Evolutionary conservation across 2,888 invertebrate genomes (phyloP).

Genomic region (Acholoe squamosa): DNA sequence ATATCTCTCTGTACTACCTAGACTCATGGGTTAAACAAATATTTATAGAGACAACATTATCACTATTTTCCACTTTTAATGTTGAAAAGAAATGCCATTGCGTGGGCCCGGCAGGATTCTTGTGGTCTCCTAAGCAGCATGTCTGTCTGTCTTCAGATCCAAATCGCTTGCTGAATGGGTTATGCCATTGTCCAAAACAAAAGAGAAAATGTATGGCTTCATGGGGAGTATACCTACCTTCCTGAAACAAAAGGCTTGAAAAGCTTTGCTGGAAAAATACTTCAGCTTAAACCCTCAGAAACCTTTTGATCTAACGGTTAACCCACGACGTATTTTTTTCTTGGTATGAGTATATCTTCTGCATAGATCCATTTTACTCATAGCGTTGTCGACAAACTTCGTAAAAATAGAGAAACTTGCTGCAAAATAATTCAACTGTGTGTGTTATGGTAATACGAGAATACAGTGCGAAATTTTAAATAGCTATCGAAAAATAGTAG

Average conservation of each 20-base stretch:
- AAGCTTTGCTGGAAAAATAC: slow-evolving; percentile 51
- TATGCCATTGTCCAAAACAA: slow-evolving; percentile 32
- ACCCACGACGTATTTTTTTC: slow-evolving; percentile 49
- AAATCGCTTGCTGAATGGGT: background rate
- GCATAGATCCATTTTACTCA: slow-evolving; percentile 50
- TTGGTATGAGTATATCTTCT: slow-evolving; percentile 53
- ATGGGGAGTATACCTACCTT: slow-evolving; percentile 43
- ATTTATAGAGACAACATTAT: no score
- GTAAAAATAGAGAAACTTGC: slow-evolving; percentile 48
- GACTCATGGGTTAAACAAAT: no score
- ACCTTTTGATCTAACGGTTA: slow-evolving; percentile 37
- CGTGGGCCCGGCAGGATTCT: no score
- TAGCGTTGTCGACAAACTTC: slow-evolving; percentile 53
- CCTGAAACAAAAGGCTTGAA: slow-evolving; percentile 56
- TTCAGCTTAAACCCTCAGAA: slow-evolving; percentile 49
- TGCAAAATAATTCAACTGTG: slow-evolving; percentile 54
- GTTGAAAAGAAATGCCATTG: no score
- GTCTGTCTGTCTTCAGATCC: slow-evolving; percentile 35
- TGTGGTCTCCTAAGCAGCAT: background rate
- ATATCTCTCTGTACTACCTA: no score
- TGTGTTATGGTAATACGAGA: slow-evolving; percentile 46
- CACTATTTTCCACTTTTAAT: no score
- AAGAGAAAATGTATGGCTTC: slow-evolving; percentile 53
- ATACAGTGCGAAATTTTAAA: slow-evolving; percentile 3
- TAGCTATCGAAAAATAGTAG: no score